These are phyloP conservation scores for Nyctibius grandis DNA, from an alignment of 2,797 vertebrate genomes.

Conservation along the genomic window DNA sequence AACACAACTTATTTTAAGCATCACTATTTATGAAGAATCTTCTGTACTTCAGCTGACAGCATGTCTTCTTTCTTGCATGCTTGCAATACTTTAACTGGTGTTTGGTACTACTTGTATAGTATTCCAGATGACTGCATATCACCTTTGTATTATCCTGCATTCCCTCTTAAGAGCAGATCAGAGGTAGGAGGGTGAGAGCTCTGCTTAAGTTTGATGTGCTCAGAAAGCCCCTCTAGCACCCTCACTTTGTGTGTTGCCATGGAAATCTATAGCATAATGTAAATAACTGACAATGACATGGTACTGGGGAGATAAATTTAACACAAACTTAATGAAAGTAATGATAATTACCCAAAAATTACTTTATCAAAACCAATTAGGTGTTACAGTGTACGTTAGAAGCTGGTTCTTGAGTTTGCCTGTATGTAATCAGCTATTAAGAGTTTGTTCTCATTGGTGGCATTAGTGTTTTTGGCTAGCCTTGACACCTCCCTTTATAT, in stretches of 20 bases:
- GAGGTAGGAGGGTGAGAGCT: too few species aligned
- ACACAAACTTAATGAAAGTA: background rate
- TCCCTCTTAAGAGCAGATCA: too few species aligned
- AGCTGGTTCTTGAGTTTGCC: background rate
- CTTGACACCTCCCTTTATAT: background rate
- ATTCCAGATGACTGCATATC: background rate
- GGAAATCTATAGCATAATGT: background rate
- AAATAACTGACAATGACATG: background rate
- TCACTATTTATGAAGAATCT: background rate
- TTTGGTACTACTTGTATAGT: background rate
- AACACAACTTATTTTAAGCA: background rate
- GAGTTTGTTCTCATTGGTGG: background rate
- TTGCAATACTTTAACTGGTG: background rate
- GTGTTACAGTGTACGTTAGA: background rate
- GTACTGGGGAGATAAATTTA: background rate
- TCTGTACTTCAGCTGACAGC: background rate
- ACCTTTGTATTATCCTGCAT: background rate
- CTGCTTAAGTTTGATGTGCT: background rate
- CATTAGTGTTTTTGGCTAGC: background rate
- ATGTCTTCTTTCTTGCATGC: rapidly evolving
- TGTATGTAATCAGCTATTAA: background rate
- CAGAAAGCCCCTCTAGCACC: background rate
- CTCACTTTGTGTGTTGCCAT: background rate
- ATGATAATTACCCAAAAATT: background rate
- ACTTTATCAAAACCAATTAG: background rate